Conservation (phyloP, 2,113 vertebrate species). For the Microtus pennsylvanicus region DNA sequence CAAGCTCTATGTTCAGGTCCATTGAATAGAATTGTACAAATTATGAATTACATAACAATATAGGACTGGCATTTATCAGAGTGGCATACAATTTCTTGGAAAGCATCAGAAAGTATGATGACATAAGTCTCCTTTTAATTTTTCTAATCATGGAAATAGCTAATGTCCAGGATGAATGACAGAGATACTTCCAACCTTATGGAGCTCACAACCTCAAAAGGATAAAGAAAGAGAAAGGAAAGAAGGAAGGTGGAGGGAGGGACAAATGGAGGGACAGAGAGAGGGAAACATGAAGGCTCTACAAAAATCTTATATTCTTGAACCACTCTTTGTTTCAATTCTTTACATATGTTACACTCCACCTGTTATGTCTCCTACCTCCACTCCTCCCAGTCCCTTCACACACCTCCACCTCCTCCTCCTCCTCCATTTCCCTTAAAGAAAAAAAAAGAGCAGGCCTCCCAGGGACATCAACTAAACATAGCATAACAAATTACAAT, state of each 20-base stretch:
- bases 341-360: no score
- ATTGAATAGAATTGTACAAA: not conserved
- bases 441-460: no score
- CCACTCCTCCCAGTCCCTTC: no score
- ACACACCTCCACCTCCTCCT: no score
- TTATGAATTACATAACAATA: not conserved
- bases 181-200: not conserved
- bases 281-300: not conserved
- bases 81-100: not conserved
- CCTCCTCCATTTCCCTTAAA: no score
- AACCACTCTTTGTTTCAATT: no score
- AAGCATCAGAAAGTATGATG: slow-evolving; percentile 31
- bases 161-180: not conserved
- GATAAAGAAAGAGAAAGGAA: not conserved
- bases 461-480: no score
- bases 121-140: slow-evolving; percentile 45
- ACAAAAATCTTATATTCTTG: not conserved
- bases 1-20: not conserved
- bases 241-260: no score
- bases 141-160: not conserved
- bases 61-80: not conserved
- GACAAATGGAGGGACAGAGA: no score
- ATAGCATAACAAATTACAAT: no score
- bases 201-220: not conserved
- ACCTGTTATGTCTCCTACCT: not conserved